Evolutionary conservation across 23 tunicate species (phyloP), one percentile per base, ranked within the genome.

Genomic region (Diplosoma virens): DNA sequence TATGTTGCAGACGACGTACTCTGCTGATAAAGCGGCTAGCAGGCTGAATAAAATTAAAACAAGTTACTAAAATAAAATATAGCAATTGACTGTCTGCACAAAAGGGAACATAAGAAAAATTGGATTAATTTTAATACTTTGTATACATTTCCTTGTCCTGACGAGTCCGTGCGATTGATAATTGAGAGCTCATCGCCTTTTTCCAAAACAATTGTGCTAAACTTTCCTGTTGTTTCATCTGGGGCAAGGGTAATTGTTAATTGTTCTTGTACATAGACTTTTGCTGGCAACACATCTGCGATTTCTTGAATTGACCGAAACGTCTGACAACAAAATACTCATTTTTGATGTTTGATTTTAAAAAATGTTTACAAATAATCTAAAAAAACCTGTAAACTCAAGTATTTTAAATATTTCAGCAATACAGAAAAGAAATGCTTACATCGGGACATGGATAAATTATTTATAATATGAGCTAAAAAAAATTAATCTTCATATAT

Each of bases 291-390:
- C n/a, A 35, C 78, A 25, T 66, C 77, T 25, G 82, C 74, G 25
- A 84, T 60, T 67, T 84, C 89, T 76, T 84, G 82, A 1, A 84
- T 41, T 1, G 89, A 66, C 4, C 76, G 82, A 33, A 84, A 84
- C 23, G 68, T 84, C 89, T 84, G 34, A 25, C 52, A 83, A 73
- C 47, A 67, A 63, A 45, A 1, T n/a, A n/a, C n/a, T n/a, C n/a
- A n/a, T n/a, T n/a, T n/a, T n/a, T n/a, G n/a, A n/a, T n/a, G n/a
- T n/a, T n/a, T n/a, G n/a, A n/a, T n/a, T n/a, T n/a, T n/a, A n/a
- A n/a, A n/a, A n/a, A n/a, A n/a, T n/a, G n/a, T n/a, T n/a, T n/a
- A n/a, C n/a, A n/a, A n/a, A n/a, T n/a, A n/a, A n/a, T n/a, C n/a
- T n/a, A n/a, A n/a, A n/a, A n/a, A n/a, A n/a, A n/a, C n/a, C n/a